These are phyloP conservation scores for Hylaeus anthracinus DNA, from an alignment of 1,140 invertebrate species.

Conservation along the genomic window DNA sequence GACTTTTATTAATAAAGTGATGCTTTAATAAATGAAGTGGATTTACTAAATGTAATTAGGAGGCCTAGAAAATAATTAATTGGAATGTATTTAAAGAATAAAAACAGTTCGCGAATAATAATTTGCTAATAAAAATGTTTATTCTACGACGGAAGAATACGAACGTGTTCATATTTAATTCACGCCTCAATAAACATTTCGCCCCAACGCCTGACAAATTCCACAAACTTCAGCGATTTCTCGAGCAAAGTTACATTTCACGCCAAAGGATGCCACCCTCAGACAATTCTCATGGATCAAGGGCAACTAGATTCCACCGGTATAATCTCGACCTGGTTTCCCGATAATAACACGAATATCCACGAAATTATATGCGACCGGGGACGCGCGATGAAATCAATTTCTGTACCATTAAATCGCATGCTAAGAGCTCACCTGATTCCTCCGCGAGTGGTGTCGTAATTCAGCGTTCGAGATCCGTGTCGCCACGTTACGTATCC, in stretches of 20 bases:
- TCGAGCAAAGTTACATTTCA: background rate
- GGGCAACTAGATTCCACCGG: background rate
- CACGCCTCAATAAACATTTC: no score
- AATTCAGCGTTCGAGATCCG: conserved; percentile 89
- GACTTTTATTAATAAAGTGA: no score
- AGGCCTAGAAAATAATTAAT: no score
- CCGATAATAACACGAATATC: conserved; percentile 12
- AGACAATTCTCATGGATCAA: background rate
- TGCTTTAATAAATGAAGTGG: no score
- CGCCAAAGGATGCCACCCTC: background rate
- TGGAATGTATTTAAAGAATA: no score
- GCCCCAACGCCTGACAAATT: background rate
- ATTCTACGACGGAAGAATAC: no score
- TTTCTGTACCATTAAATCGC: conserved; percentile 37
- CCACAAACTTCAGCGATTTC: background rate
- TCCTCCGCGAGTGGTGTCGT: conserved; percentile 91
- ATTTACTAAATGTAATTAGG: no score
- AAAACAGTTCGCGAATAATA: no score
- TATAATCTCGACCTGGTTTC: background rate
- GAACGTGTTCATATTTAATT: no score
- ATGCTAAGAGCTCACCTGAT: conserved; percentile 85
- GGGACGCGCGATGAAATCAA: conserved; percentile 14
- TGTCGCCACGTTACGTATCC: conserved; percentile 91
- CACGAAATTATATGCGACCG: conserved; percentile 20
- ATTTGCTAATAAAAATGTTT: no score